A percentile compares a stretch with the other conserved stretches of the same genome.
Evolutionary conservation across 2,888 invertebrate species (phyloP).

Genomic region (Ceraclea dissimilis): DNA sequence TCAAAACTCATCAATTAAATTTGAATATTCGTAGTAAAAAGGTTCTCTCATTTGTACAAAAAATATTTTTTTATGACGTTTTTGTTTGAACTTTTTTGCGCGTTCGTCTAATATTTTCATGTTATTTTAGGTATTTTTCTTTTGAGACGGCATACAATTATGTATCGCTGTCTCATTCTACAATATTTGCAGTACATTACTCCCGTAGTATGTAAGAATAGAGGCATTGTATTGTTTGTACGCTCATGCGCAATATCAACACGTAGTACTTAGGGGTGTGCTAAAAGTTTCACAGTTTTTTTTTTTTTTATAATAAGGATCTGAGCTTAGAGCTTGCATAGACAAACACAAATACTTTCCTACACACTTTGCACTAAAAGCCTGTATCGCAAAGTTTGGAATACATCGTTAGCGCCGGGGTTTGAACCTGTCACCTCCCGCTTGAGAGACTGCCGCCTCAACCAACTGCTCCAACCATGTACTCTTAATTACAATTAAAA

Average conservation of each 20-base stretch:
- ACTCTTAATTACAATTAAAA: too few species aligned
- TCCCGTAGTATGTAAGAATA: not conserved
- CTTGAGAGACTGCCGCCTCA: too few species aligned
- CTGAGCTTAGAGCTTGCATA: too few species aligned
- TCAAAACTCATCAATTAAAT: not conserved
- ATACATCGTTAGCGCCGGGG: too few species aligned
- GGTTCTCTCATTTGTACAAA: not conserved
- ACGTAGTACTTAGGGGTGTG: not conserved
- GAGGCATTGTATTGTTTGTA: not conserved
- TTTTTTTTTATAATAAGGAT: too few species aligned
- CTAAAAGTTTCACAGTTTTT: too few species aligned
- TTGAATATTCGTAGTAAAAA: not conserved
- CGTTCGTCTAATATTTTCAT: not conserved
- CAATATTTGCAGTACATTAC: not conserved
- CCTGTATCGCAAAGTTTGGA: too few species aligned
- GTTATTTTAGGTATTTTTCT: not conserved
- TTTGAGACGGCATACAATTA: not conserved
- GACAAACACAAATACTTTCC: too few species aligned
- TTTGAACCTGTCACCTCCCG: too few species aligned
- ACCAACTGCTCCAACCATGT: too few species aligned
- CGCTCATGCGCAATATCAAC: not conserved
- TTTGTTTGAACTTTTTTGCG: not conserved
- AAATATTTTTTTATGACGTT: not conserved
- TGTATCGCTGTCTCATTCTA: not conserved
- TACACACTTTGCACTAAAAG: too few species aligned